Percentiles rank a stretch among this genome's conserved stretches.
These are phyloP conservation scores for Ailurus styani DNA, from an alignment of 2,113 vertebrate genomes.

Conservation along the genomic window DNA sequence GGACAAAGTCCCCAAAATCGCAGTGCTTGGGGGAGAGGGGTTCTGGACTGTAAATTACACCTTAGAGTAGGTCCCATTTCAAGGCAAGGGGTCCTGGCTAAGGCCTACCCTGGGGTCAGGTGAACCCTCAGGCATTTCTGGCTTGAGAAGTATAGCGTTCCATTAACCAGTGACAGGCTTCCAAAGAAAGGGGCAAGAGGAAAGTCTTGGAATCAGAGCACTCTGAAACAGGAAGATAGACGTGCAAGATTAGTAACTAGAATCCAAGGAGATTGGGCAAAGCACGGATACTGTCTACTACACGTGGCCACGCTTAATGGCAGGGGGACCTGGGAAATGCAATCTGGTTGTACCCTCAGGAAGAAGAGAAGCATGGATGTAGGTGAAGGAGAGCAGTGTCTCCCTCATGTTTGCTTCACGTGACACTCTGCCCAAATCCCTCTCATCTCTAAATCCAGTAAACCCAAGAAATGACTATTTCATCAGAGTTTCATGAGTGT, in stretches of 20 bases:
- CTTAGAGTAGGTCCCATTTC: background rate
- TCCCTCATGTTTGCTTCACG: background rate
- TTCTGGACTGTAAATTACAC: background rate
- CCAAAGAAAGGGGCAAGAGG: background rate
- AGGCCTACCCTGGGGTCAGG: accelerated
- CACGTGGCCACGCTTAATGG: accelerated
- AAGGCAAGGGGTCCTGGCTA: background rate
- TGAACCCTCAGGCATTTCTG: background rate
- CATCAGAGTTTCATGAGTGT: background rate
- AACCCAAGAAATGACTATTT: background rate
- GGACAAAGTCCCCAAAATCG: background rate
- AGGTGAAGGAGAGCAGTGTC: background rate
- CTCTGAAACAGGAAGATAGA: background rate
- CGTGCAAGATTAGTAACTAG: background rate
- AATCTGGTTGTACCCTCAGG: background rate
- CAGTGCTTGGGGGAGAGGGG: background rate
- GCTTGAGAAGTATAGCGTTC: background rate
- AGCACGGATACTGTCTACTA: accelerated
- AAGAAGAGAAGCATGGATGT: background rate
- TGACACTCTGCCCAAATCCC: background rate
- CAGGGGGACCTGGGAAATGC: background rate
- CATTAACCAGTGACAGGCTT: background rate
- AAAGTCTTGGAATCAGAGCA: background rate
- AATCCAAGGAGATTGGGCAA: background rate
- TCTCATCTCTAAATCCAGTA: background rate